phyloP scores from a whole-genome alignment of 30 jellyfish, hydroid and myxozoan species.

The Pelagia noctiluca region DNA sequence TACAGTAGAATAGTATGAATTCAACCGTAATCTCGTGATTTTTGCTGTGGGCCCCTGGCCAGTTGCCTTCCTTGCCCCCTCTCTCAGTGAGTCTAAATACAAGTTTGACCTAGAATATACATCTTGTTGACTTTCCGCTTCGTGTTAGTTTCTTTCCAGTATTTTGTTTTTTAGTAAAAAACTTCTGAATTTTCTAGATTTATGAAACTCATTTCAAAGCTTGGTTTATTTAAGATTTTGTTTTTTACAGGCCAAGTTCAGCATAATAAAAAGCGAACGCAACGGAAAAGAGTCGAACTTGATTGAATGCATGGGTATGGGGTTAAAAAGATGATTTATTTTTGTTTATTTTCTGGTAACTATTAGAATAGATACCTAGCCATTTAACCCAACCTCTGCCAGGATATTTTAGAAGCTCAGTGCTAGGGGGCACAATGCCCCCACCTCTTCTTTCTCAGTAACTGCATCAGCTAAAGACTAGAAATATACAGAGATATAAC shows the following conservation, averaged over 20 bases:
- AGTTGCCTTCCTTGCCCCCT: not conserved
- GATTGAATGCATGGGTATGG: constrained; percentile 36
- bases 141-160: not conserved
- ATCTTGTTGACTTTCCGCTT: not conserved
- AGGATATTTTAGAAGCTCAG: too few species aligned
- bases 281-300: not conserved
- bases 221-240: not conserved
- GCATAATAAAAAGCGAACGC: not conserved
- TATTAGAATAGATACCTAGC: too few species aligned
- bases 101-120: too few species aligned
- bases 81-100: not conserved
- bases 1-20: too few species aligned
- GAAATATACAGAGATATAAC: too few species aligned
- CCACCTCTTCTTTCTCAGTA: too few species aligned
- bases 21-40: too few species aligned
- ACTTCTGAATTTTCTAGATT: not conserved
- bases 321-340: not conserved
- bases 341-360: too few species aligned
- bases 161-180: not conserved
- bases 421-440: too few species aligned
- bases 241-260: constrained; percentile 31
- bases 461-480: too few species aligned
- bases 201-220: not conserved
- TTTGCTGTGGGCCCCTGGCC: too few species aligned
- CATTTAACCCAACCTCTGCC: too few species aligned